Percentiles rank a stretch among this genome's conserved stretches.
Evolutionary conservation across 2,797 vertebrate genomes (phyloP).

Genomic region (Arnoldichthys spilopterus): DNA sequence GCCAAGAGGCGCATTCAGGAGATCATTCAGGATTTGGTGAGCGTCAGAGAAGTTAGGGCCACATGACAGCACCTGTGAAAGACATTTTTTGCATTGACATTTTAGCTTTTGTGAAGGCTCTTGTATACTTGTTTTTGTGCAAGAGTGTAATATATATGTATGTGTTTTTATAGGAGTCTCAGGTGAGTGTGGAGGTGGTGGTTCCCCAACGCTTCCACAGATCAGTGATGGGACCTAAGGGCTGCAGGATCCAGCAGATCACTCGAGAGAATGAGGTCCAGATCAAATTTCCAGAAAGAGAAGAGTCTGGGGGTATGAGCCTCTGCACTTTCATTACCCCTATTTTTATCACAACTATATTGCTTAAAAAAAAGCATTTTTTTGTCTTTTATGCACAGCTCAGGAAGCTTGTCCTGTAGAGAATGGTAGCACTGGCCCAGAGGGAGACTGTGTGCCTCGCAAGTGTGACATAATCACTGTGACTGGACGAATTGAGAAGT

Average conservation of each 20-base stretch:
- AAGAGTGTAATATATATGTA: background rate
- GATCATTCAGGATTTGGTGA: conserved; percentile 80
- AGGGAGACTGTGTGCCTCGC: conserved; percentile 69
- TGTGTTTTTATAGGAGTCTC: conserved; percentile 73
- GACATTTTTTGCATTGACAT: background rate
- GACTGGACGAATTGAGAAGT: conserved; percentile 78
- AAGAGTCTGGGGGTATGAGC: conserved; percentile 72
- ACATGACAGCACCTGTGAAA: background rate
- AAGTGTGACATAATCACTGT: conserved; percentile 81
- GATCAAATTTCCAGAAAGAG: conserved; percentile 84
- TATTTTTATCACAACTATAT: background rate
- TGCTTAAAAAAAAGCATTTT: too few species aligned
- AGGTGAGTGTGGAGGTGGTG: conserved; percentile 79
- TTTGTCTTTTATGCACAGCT: conserved; percentile 60
- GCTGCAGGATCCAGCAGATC: conserved; percentile 81
- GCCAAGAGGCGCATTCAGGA: conserved; percentile 83
- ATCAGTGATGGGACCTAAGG: conserved; percentile 82
- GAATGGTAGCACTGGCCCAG: conserved; percentile 72
- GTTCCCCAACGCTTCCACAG: conserved; percentile 82
- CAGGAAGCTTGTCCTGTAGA: conserved; percentile 73
- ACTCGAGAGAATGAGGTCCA: conserved; percentile 81
- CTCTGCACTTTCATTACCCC: background rate
- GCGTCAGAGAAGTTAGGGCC: background rate
- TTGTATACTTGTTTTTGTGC: background rate
- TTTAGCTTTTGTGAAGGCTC: background rate